Conservation (phyloP, 2,888 invertebrate species). For the Tetragnatha montana region DNA sequence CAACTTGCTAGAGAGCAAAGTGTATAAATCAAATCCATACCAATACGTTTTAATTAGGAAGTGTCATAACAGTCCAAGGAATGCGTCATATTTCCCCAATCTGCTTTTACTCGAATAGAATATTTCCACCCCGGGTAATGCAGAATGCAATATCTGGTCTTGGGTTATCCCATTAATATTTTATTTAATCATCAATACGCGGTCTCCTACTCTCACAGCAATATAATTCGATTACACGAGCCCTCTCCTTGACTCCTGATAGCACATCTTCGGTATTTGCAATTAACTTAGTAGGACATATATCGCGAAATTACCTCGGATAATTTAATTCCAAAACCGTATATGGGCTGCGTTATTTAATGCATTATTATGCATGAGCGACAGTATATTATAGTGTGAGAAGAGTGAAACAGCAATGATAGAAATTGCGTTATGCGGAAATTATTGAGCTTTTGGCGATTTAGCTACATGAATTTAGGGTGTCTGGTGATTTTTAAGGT, state of each 20-base stretch:
- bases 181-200: not conserved
- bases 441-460: too few species aligned
- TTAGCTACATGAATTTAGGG: too few species aligned
- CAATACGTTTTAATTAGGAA: too few species aligned
- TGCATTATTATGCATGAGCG: too few species aligned
- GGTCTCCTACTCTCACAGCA: not conserved
- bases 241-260: not conserved
- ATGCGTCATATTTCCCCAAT: not conserved
- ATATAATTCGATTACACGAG: not conserved
- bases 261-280: not conserved
- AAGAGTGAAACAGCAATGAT: too few species aligned
- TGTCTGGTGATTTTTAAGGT: too few species aligned
- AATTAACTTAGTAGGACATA: not conserved
- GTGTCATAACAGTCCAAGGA: too few species aligned
- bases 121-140: not conserved
- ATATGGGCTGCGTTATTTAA: not conserved
- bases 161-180: not conserved
- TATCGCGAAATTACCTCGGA: not conserved
- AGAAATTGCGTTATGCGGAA: too few species aligned
- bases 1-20: too few species aligned
- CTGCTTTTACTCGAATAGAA: not conserved
- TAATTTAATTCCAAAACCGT: not conserved
- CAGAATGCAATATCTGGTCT: not conserved
- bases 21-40: too few species aligned
- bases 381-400: too few species aligned